Evolutionary conservation across 1,140 invertebrate species (phyloP).

Genomic region (Camponotus floridanus): DNA sequence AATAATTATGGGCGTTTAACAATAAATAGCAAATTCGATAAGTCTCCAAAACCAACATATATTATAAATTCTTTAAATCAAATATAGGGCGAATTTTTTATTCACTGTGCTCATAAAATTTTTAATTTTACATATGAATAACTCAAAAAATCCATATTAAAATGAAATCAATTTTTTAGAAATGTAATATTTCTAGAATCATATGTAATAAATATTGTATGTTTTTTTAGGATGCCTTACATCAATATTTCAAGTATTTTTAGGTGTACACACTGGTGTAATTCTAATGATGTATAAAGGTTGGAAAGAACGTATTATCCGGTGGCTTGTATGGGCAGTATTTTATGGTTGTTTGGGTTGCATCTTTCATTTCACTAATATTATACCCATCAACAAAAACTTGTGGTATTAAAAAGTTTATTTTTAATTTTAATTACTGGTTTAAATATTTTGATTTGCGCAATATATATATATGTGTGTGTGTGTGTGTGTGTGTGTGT

Average conservation of each 20-base stretch:
- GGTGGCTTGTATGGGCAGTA: slow-evolving; percentile 90
- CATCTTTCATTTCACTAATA: slow-evolving; percentile 87
- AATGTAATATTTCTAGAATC: slow-evolving; percentile 32
- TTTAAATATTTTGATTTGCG: not conserved
- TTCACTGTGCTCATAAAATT: no score
- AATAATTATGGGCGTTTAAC: no score
- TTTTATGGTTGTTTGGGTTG: slow-evolving; percentile 86
- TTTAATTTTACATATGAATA: slow-evolving; percentile 77
- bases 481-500: no score
- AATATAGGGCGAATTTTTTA: no score
- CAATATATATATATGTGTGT: no score
- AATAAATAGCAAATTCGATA: no score
- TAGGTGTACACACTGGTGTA: slow-evolving; percentile 94
- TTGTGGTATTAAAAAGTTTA: slow-evolving; percentile 90
- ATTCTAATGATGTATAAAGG: slow-evolving; percentile 90
- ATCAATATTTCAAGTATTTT: slow-evolving; percentile 90
- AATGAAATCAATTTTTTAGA: no score
- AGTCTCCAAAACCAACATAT: no score
- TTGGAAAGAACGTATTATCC: slow-evolving; percentile 88
- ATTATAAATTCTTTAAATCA: no score
- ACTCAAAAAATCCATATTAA: no score
- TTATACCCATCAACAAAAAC: slow-evolving; percentile 97
- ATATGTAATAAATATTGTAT: slow-evolving; percentile 81
- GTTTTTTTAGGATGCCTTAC: slow-evolving; percentile 88
- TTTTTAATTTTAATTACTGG: not conserved